phyloP scores from a whole-genome alignment of 2,113 vertebrate species.

The Ascaphus truei region DNA sequence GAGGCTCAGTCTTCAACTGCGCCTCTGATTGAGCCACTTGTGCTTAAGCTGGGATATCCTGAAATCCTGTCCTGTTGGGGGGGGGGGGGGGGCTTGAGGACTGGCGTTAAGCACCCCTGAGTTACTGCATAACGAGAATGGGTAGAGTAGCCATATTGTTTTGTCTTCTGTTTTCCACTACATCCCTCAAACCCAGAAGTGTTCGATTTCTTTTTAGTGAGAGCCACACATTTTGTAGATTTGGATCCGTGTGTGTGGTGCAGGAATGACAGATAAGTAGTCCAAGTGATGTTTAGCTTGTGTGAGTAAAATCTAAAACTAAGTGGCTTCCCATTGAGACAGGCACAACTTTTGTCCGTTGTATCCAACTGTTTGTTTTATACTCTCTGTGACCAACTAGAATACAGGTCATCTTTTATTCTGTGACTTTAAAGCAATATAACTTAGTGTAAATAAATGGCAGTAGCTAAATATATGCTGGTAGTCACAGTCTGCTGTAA shows the following conservation, averaged over 20 bases:
- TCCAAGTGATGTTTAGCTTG: neutral
- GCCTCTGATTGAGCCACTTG: too few relatives aligned
- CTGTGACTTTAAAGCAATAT: conserved; percentile 30
- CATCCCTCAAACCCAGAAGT: too few relatives aligned
- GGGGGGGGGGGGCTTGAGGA: too few relatives aligned
- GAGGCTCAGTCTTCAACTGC: too few relatives aligned
- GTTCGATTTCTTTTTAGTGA: too few relatives aligned
- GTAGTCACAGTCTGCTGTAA: conserved; percentile 23
- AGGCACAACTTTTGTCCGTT: neutral
- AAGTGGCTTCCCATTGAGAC: neutral
- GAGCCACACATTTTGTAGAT: neutral
- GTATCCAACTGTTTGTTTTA: conserved; percentile 6
- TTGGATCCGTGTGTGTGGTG: neutral
- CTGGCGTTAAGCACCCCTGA: too few relatives aligned
- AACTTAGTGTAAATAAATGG: conserved; percentile 24
- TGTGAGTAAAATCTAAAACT: neutral
- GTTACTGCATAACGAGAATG: too few relatives aligned
- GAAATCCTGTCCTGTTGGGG: too few relatives aligned
- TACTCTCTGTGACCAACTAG: neutral
- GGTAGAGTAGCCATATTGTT: too few relatives aligned
- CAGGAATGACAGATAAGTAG: neutral
- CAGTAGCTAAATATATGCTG: conserved; percentile 23
- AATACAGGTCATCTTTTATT: neutral
- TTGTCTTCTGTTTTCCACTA: neutral
- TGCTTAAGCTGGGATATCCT: too few relatives aligned